Evolutionary conservation across 2,888 invertebrate genomes (phyloP), one percentile per base, ranked within the genome.

Genomic region (Drosophila differens): DNA sequence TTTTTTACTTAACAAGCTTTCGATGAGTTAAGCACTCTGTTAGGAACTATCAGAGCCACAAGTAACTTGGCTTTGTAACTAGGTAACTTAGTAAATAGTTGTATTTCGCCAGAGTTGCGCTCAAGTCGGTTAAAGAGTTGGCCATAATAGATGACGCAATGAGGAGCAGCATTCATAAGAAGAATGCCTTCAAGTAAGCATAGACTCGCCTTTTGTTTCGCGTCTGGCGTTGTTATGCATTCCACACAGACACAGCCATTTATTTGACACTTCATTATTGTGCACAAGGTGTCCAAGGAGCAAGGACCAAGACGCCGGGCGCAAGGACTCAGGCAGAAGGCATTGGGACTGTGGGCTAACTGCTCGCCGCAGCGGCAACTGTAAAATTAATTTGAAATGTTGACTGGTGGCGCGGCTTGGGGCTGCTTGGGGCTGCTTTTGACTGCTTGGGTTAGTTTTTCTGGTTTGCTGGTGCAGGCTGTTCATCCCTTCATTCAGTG

Each of bases 301-400:
- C 55, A 37, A 44, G 61, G 35, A 35, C 6, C 55, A 25, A 44
- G 49, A 61, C 30, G n/a, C 12, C n/a, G 7, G 30, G 14, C 30
- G 19, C 33, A 12, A 53, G 52, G 51, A 28, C 28, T 7, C 47
- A 1, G 25, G 47, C 47, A 16, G 9, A 54, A 57, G 60, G 82
- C 62, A 47, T 41, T 33, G 52, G 59, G 41, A 39, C 33, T 61
- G n/a, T 37, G 49, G 58, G 64, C 73, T 66, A 76, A 76, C 77
- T 69, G 81, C 35, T 54, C 35, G 74, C 54, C 69, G n/a, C 58
- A 49, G 67, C 53, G 74, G 78, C 89, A 88, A 86, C 89, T 84
- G 78, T 83, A 83, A 84, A 83, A 85, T 88, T 84, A 88, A 88
- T 84, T 84, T 88, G 83, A 84, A 88, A 88, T 78, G 83, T 81